Conservation (phyloP, 2,888 invertebrate species). For the Melipona beecheii region DNA sequence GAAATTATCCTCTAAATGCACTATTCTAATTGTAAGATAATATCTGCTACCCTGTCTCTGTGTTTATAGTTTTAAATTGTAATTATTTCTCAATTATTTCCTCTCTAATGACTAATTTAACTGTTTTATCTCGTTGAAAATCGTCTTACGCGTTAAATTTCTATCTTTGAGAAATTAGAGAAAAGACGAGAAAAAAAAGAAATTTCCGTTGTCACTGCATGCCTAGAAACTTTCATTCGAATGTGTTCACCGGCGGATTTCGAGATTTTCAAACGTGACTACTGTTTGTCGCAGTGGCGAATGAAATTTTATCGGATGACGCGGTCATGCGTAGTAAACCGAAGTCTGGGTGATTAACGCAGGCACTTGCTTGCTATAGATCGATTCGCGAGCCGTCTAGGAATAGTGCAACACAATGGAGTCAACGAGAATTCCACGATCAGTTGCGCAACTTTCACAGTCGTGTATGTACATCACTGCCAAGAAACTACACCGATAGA, state of each 20-base stretch:
- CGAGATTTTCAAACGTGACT: slow-evolving; percentile 7
- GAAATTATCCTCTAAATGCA: not conserved
- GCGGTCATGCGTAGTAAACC: slow-evolving; percentile 21
- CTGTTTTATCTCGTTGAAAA: not conserved
- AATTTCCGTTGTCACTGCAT: not conserved
- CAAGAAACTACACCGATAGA: not conserved
- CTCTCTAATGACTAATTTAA: not conserved
- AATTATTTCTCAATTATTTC: not conserved
- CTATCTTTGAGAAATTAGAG: not conserved
- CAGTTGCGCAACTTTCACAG: slow-evolving; percentile 49
- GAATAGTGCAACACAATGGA: slow-evolving; percentile 52
- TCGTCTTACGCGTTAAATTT: not conserved
- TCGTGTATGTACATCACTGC: not conserved
- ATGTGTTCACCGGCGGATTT: not conserved
- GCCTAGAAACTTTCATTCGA: not conserved
- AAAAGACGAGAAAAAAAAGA: not conserved
- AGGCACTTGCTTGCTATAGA: not conserved
- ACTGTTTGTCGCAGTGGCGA: slow-evolving; percentile 13
- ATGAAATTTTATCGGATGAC: slow-evolving; percentile 34
- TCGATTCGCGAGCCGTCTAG: slow-evolving; percentile 26
- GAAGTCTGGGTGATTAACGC: slow-evolving; percentile 35
- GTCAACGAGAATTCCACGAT: slow-evolving; percentile 34
- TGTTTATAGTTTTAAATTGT: not conserved
- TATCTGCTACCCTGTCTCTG: not conserved
- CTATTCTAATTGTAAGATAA: not conserved